Base-by-base conservation (phyloP, 2,113 vertebrate genomes). In the Paramisgurnus dabryanus region DNA sequence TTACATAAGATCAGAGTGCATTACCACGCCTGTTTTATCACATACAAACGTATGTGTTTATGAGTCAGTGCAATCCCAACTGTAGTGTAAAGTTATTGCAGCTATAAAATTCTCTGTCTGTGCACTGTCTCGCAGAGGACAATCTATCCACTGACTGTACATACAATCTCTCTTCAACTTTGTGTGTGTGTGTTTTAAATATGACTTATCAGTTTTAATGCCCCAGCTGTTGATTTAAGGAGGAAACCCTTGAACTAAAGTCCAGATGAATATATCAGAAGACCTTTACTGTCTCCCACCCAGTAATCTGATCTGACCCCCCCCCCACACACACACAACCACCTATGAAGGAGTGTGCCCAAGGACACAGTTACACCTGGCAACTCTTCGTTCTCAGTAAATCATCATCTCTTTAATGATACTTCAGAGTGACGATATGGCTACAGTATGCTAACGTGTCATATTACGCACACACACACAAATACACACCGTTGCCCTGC, bases 331-430 rank as follows among this genome's bases (percentile, higher is more conserved):
- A 76, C 61, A 66, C 74, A 65, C 60, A 40, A 27, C 27, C 47
- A 77, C 74, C 73, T 40, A 47, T 65, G 65, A 77, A 66, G 17
- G 74, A 66, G 47, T 41, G 63, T 65, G 61, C 34, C 63, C 60
- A 77, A 77, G 74, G 74, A 66, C 74, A 77, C 45, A 41, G 45
- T 41, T 55, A 55, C 53, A 66, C 61, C 74, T 66, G 47, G 47
- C 73, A 50, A 77, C 63, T 34, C 63, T 66, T 27, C 49, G 0
- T 66, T 53, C 47, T 77, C 61, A 61, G 4, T 77, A 77, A 77
- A 77, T 77, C 74, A 55, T 55, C 74, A 66, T 77, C 47, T 77
- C 45, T 66, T 66, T 66, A 77, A 77, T 77, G 74, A 77, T 66
- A 17, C 27, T 76, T 66, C 58, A 66, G 27, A 66, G 61, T 76